Base-by-base conservation (phyloP, 2,888 invertebrate genomes). In the Hirtodrosophila histrioides region DNA sequence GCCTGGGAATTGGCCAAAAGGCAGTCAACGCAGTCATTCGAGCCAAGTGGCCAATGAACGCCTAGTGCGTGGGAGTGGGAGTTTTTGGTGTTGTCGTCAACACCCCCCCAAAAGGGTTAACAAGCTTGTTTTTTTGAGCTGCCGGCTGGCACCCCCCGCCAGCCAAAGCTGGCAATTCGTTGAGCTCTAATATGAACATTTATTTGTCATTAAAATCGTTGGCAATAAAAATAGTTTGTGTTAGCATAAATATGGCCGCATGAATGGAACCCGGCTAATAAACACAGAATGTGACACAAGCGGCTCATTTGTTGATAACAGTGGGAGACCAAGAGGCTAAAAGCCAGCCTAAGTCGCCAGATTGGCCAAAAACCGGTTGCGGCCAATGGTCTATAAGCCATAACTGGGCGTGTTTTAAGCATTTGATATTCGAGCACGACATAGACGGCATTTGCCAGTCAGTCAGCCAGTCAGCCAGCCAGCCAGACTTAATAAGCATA, bases 251-350 rank as follows among this genome's bases (percentile, higher is more conserved):
- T 81, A 79, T 76, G 46, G 60, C 39, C 51, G 35, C 46, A n/a
- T 62, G 57, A 49, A 40, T 54, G 23, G 57, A 39, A 5, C 49
- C 45, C 41, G 78, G 69, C 70, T 64, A 74, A 78, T 70, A 82
- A 69, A 64, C 83, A 61, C 51, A 68, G 69, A 86, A 74, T 83
- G 82, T 87, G 79, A 87, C 82, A 82, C 82, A 45, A 62, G 85
- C 85, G 85, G 68, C 72, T 64, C 79, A 78, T 80, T 80, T 83
- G 67, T 76, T 86, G 80, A 79, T 80, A 80, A 83, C 86, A 79
- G 80, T 80, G 69, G 86, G 86, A 76, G 73, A 79, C 73, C 66
- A 53, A 63, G 48, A 40, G 27, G 37, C 29, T 36, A 46, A 62
- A 36, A 17, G 29, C 10, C 9, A 41, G 35, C 40, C 35, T 29